Conservation (phyloP, 2,113 vertebrate species). For the Oncorhynchus masou region DNA sequence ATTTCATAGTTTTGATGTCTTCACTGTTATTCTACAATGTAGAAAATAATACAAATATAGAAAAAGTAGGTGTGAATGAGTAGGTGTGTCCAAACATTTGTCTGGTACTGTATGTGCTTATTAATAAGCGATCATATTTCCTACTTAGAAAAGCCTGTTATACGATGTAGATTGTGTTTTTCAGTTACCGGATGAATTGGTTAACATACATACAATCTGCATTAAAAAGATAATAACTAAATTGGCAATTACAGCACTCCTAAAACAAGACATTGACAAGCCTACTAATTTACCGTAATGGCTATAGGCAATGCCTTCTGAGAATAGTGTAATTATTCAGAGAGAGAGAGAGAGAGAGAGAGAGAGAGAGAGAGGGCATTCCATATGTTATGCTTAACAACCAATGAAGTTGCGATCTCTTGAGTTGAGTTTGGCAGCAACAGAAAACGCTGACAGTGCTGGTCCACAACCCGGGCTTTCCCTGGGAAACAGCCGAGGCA, state of each 20-base stretch:
- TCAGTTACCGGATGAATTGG: too few relatives aligned
- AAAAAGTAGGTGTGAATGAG: too few relatives aligned
- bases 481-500: slow-evolving; percentile 66
- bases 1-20: too few relatives aligned
- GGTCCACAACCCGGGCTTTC: slow-evolving; percentile 63
- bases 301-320: slow-evolving; percentile 32
- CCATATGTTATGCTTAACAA: slow-evolving; percentile 73
- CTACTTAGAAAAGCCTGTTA: not conserved
- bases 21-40: too few relatives aligned
- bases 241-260: not conserved
- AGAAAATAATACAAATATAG: too few relatives aligned
- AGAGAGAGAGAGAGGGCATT: slow-evolving; percentile 22
- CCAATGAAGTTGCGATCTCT: slow-evolving; percentile 63
- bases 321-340: slow-evolving; percentile 62
- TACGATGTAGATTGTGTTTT: too few relatives aligned
- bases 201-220: too few relatives aligned
- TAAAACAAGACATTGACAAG: not conserved
- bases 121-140: not conserved
- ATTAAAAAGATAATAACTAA: not conserved
- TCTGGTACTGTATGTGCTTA: not conserved
- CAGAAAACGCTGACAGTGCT: slow-evolving; percentile 66
- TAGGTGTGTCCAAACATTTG: too few relatives aligned
- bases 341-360: not conserved
- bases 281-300: slow-evolving; percentile 25
- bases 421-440: slow-evolving; percentile 64